A percentile compares a stretch with the other conserved stretches of the same genome.
Conservation (phyloP, 2,113 vertebrate species). For the Oryzias curvinotus region DNA sequence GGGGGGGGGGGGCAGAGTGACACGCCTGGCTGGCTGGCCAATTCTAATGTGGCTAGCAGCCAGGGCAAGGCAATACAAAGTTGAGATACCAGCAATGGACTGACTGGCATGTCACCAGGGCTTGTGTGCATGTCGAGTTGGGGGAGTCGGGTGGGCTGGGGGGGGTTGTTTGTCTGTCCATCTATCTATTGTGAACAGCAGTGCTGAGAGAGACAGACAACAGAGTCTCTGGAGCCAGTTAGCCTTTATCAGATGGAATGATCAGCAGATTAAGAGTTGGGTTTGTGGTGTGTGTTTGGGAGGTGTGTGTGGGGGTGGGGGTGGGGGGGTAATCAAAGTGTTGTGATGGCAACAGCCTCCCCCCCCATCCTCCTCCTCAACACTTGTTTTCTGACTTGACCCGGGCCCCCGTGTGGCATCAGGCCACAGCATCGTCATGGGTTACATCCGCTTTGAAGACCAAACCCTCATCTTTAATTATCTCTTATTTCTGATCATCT, state of each 20-base stretch:
- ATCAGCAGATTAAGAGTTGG: slow-evolving; percentile 59
- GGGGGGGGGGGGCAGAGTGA: slow-evolving; percentile 57
- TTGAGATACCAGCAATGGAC: slow-evolving; percentile 82
- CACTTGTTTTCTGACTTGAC: neutral
- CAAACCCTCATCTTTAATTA: neutral
- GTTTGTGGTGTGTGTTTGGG: slow-evolving; percentile 37
- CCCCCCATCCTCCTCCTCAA: neutral
- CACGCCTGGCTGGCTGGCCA: slow-evolving; percentile 79
- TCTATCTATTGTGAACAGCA: slow-evolving; percentile 53
- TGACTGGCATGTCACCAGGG: slow-evolving; percentile 68
- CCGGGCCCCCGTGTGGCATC: too few species aligned
- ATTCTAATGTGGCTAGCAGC: slow-evolving; percentile 81
- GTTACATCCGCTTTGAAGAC: too few species aligned
- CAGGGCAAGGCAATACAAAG: slow-evolving; percentile 82
- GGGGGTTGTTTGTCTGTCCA: slow-evolving; percentile 47
- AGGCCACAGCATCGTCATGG: too few species aligned
- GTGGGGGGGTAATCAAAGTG: neutral
- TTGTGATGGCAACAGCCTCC: neutral
- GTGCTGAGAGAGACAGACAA: slow-evolving; percentile 43
- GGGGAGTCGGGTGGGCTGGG: slow-evolving; percentile 11
- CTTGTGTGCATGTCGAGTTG: slow-evolving; percentile 37
- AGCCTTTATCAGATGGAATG: slow-evolving; percentile 64
- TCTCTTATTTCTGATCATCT: slow-evolving; percentile 2
- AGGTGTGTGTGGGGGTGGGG: too few species aligned
- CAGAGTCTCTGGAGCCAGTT: slow-evolving; percentile 56